Conservation (phyloP, 2,113 vertebrate species). For the Scolopax mira region DNA sequence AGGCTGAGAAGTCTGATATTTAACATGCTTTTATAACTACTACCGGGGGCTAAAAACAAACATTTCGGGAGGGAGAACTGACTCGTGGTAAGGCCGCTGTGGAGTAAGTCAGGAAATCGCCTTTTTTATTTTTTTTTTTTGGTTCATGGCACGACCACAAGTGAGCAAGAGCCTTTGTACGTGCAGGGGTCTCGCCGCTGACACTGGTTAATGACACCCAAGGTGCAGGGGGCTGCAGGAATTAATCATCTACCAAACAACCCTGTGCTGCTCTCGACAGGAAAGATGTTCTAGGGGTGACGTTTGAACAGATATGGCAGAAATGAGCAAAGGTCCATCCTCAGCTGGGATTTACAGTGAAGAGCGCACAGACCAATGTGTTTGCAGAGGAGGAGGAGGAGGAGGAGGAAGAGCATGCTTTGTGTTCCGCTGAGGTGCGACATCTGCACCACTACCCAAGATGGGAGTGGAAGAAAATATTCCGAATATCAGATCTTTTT, state of each 20-base stretch:
- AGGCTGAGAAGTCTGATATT: slow-evolving; percentile 13
- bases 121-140: not conserved
- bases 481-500: not conserved
- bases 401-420: not conserved
- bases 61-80: not conserved
- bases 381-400: not conserved
- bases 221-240: not conserved
- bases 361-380: not conserved
- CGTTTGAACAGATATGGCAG: not conserved
- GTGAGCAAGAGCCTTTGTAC: accelerated
- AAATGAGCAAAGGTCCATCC: not conserved
- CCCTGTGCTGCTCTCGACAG: not conserved
- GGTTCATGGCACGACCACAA: not conserved
- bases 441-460: not conserved
- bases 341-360: not conserved
- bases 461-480: not conserved
- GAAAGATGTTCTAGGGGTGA: not conserved
- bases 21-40: slow-evolving; percentile 5
- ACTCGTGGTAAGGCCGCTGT: not conserved
- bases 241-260: not conserved
- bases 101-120: not conserved
- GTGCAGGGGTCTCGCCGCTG: accelerated
- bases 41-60: not conserved
- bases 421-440: not conserved
- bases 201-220: not conserved